Evolutionary conservation across 2,113 vertebrate genomes (phyloP), one percentile per base, ranked within the genome.

Genomic region (Seriola dumerili): DNA sequence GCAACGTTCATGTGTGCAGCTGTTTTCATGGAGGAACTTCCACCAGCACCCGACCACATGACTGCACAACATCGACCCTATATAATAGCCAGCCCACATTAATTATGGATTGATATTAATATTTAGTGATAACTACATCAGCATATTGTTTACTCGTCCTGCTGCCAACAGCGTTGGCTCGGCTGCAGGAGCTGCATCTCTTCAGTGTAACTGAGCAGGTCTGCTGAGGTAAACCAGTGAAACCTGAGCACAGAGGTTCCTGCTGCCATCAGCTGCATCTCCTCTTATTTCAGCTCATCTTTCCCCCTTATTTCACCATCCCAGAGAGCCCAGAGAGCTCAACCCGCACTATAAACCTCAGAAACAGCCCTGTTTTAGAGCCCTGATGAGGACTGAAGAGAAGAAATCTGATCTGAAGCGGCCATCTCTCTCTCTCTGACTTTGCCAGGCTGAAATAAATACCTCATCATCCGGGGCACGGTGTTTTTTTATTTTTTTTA

Each of bases 161-260:
- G 14, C 25, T 61, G 38, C 58, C 71, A 68, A 7, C 55, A 46
- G 36, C 52, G 12, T 46, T 46, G 11, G 65, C 72, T 64, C 7
- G 8, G 14, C 21, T 59, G 57, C 72, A 65, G 52, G 8, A 9
- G 50, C 50, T n/a, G 19, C 50, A 3, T 42, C 40, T 40, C 66
- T 3, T 23, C 42, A 0, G n/a, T 48, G 46, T 4, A 46, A 19
- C 44, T 19, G 29, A 80, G 19, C n/a, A 1, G 36, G 8, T 68
- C 46, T 68, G 61, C 17, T 10, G 73, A 78, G 85, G 67, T 77
- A 34, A 83, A 64, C 1, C 40, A 16, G 57, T 84, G 86, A 81
- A 88, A 88, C 78, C 81, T 9, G 82, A 88, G 78, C 84, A 38
- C 46, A 50, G 59, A 67, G 8, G 25, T 58, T 80, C 50, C 58